phyloP scores from a whole-genome alignment of 2,797 vertebrate genomes.

The Lacerta bilineata region DNA sequence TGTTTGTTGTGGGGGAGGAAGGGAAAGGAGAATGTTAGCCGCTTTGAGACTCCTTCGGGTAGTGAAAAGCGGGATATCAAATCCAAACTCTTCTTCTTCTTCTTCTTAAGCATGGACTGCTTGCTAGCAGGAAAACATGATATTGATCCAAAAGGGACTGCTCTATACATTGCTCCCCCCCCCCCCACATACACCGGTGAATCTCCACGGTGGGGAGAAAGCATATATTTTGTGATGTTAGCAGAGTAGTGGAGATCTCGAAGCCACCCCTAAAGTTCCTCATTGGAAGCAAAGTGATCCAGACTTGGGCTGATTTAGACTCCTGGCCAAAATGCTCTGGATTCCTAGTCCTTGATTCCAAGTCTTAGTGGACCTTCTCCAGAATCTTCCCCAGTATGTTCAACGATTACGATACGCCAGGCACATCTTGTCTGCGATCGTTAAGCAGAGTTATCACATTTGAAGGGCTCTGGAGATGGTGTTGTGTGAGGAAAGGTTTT shows the following conservation, averaged over 20 bases:
- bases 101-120: not conserved
- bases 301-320: too few relatives aligned
- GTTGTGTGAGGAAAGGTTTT: not conserved
- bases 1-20: too few relatives aligned
- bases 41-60: too few relatives aligned
- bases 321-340: too few relatives aligned
- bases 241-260: too few relatives aligned
- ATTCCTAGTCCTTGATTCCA: not conserved
- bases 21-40: too few relatives aligned
- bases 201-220: not conserved
- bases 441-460: not conserved
- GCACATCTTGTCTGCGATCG: not conserved
- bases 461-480: not conserved
- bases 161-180: not conserved
- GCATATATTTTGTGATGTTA: not conserved
- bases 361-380: not conserved
- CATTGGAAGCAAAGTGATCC: too few relatives aligned
- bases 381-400: not conserved
- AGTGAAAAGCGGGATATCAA: too few relatives aligned
- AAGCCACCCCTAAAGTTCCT: too few relatives aligned
- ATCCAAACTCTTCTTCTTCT: too few relatives aligned
- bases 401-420: not conserved
- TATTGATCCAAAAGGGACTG: not conserved
- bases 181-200: not conserved
- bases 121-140: not conserved